A percentile compares a stretch with the other conserved stretches of the same genome.
Evolutionary conservation across 2,113 vertebrate genomes (phyloP).

Genomic region (Melanocharis versteri): DNA sequence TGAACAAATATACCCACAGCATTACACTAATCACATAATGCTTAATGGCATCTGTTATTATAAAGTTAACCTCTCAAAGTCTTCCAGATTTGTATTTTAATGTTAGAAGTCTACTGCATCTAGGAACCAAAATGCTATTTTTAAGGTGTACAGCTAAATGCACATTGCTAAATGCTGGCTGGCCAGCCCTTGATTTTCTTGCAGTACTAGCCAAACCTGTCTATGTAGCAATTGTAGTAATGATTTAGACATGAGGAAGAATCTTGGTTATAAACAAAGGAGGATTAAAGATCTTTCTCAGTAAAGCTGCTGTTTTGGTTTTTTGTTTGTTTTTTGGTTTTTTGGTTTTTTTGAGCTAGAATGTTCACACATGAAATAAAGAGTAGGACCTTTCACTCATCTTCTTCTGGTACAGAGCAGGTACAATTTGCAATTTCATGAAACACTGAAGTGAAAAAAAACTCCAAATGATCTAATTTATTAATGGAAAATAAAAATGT

Average conservation of each 20-base stretch:
- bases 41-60: not conserved
- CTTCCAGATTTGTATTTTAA: not conserved
- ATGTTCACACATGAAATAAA: not conserved
- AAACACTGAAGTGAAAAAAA: not conserved
- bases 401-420: not conserved
- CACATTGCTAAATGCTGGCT: not conserved
- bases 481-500: not conserved
- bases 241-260: not conserved
- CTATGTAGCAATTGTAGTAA: not conserved
- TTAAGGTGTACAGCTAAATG: not conserved
- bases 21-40: not conserved
- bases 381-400: not conserved
- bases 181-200: not conserved
- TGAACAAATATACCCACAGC: not conserved
- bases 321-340: not conserved
- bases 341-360: not conserved
- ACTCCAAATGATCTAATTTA: not conserved
- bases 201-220: constrained; percentile 22
- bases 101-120: not conserved
- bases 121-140: not conserved
- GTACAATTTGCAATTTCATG: not conserved
- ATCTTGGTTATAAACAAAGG: not conserved
- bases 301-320: not conserved
- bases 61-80: not conserved
- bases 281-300: not conserved